Percentiles rank a stretch among this genome's conserved stretches.
phyloP scores from a whole-genome alignment of 2,113 vertebrate genomes.

The Brachypodius melanocephalos region DNA sequence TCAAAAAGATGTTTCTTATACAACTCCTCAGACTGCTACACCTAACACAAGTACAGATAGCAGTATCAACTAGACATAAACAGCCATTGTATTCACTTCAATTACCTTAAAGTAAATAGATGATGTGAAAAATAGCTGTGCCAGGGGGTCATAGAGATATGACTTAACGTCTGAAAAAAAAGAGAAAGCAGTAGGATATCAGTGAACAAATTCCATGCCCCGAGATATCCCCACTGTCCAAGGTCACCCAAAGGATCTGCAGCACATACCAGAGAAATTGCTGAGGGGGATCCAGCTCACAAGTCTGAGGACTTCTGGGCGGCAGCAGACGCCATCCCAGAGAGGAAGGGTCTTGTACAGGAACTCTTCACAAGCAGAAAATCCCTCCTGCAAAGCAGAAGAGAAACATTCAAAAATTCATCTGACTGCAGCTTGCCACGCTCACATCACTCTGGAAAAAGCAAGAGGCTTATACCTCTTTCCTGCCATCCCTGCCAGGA shows the following conservation, averaged over 20 bases:
- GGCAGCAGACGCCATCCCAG: slow-evolving; percentile 85
- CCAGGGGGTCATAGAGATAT: slow-evolving; percentile 82
- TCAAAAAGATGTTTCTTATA: neutral
- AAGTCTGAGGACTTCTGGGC: slow-evolving; percentile 81
- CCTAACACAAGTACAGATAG: neutral
- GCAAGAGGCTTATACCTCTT: neutral
- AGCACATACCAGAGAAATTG: slow-evolving; percentile 77
- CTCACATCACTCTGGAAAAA: neutral
- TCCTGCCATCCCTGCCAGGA: neutral
- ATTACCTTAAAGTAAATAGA: slow-evolving; percentile 91
- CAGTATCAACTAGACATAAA: neutral
- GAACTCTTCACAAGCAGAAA: slow-evolving; percentile 86
- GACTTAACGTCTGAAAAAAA: slow-evolving; percentile 77
- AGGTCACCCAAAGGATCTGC: neutral
- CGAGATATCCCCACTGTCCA: neutral
- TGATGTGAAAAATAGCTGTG: slow-evolving; percentile 89
- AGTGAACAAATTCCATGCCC: neutral
- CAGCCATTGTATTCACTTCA: neutral
- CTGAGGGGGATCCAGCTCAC: slow-evolving; percentile 84
- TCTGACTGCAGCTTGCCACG: neutral
- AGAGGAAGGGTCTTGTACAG: slow-evolving; percentile 85
- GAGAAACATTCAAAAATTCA: neutral
- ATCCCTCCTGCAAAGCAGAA: slow-evolving; percentile 81
- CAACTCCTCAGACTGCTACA: neutral
- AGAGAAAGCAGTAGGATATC: neutral